phyloP scores from a whole-genome alignment of 1,140 invertebrate genomes.

The Carposina sasakii region DNA sequence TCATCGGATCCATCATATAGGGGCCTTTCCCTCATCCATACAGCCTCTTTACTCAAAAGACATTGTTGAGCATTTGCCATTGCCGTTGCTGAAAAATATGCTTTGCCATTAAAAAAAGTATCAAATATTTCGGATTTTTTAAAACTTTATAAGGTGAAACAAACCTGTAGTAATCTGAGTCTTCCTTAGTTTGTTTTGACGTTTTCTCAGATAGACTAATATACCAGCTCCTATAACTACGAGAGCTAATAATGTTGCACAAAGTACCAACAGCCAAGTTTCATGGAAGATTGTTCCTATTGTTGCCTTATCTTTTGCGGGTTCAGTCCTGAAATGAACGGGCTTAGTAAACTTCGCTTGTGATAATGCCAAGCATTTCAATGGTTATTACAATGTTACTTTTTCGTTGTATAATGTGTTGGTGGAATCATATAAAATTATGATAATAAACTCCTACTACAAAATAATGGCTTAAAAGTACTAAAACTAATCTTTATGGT shows the following conservation, averaged over 20 bases:
- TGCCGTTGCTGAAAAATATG: slow-evolving; percentile 37
- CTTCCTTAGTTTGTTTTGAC: slow-evolving; percentile 56
- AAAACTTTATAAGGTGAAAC: too few relatives aligned
- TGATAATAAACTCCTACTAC: too few relatives aligned
- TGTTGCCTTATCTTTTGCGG: slow-evolving; percentile 61
- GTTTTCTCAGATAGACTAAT: slow-evolving; percentile 52
- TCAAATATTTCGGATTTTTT: too few relatives aligned
- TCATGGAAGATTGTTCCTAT: slow-evolving; percentile 66
- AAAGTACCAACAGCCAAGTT: slow-evolving; percentile 61
- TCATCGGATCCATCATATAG: slow-evolving; percentile 59
- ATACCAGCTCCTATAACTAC: slow-evolving; percentile 46
- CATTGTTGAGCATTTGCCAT: slow-evolving; percentile 61
- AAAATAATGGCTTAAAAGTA: too few relatives aligned
- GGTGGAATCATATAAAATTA: too few relatives aligned
- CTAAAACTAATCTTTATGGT: too few relatives aligned
- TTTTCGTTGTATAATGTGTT: too few relatives aligned
- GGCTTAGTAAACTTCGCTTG: too few relatives aligned
- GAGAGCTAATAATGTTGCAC: slow-evolving; percentile 54
- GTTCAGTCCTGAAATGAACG: slow-evolving; percentile 59
- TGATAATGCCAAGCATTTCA: too few relatives aligned
- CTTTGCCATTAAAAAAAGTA: slow-evolving; percentile 5
- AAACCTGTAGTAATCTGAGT: slow-evolving; percentile 53
- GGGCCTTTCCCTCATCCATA: slow-evolving; percentile 60
- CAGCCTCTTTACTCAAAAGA: slow-evolving; percentile 60
- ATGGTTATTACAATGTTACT: too few relatives aligned